These are phyloP conservation scores for Cyphomyrus plagiostoma DNA, from an alignment of 2,113 vertebrate genomes.

Conservation along the genomic window DNA sequence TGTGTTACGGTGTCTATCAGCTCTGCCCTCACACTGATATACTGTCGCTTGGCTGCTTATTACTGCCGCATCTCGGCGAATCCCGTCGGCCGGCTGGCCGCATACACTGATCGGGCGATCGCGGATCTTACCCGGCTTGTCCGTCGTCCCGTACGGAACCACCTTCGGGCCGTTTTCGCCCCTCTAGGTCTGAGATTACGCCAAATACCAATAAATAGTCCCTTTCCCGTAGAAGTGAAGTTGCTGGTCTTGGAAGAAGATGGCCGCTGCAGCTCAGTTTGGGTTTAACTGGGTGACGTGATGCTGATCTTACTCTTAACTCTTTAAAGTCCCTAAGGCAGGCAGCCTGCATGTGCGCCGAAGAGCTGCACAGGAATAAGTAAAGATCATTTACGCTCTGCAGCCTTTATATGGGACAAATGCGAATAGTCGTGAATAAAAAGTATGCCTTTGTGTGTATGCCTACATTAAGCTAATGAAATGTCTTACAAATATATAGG, in stretches of 20 bases:
- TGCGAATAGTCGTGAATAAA: not conserved
- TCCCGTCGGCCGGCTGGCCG: not conserved
- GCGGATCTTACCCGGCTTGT: not conserved
- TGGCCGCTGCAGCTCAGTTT: slow-evolving; percentile 60
- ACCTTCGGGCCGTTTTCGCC: not conserved
- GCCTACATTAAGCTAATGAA: not conserved
- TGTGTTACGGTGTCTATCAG: not conserved
- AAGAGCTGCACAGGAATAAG: not conserved
- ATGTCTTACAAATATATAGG: not conserved
- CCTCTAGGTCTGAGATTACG: not conserved
- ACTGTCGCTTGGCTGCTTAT: not conserved
- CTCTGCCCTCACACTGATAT: not conserved
- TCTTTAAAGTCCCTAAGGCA: not conserved
- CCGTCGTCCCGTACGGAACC: not conserved
- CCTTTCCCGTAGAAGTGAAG: slow-evolving; percentile 46
- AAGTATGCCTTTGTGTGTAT: not conserved
- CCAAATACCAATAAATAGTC: slow-evolving; percentile 10
- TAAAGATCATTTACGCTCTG: not conserved
- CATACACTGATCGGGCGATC: not conserved
- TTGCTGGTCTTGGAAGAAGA: slow-evolving; percentile 64
- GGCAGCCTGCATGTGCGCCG: not conserved
- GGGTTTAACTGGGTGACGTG: slow-evolving; percentile 58
- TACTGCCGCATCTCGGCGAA: not conserved
- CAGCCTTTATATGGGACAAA: not conserved
- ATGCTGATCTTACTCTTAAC: slow-evolving; percentile 37